Base-by-base conservation (phyloP, 2,797 vertebrate genomes). In the Hippocampus kuda region DNA sequence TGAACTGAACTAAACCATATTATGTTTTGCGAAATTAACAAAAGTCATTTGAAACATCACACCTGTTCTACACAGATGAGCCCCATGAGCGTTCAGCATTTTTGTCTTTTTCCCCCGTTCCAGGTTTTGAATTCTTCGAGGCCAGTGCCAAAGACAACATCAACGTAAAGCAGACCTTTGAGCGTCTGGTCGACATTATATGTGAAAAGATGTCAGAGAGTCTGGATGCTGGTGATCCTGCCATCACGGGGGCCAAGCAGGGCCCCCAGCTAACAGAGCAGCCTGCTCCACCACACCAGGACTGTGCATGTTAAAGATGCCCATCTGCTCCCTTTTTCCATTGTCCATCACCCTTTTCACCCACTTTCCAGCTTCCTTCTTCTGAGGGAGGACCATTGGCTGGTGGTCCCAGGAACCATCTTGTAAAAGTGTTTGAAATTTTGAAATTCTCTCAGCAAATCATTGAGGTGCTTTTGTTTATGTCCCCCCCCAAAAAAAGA, bases 151-250 rank as follows among this genome's bases (percentile, higher is more conserved):
- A 98, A 86, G 96, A 98, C 92, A 98, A 98, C 90, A 95, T 98
- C 84, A 98, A 98, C 1, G 95, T 98, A 70, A 98, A 98, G 90
- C 96, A 98, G 86, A 98, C 96, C 72, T 98, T 98, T 3, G 96
- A 98, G 90, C 90, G 96, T 7, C 91, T 98, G 85, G 96, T 98
- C 44, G 96, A 98, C 72, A 94, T 97, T 88, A 98, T 98, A 89
- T 98, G 96, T 0, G 95, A 98, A 90, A 98, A 98, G 92, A 98
- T 98, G 96, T 97, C 96, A 0, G 96, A 98, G 88, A 98, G 95
- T 4, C 81, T 98, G 86, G 96, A 98, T 34, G 91, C 94, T 0
- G 94, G 93, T 0, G 95, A 96, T 83, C 94, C 95, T 0, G 93
- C 95, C 0, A 89, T 98, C 73, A 96, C 96, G 0, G 95, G 95